phyloP scores from a whole-genome alignment of 2,797 vertebrate genomes.

The Tarsius wallacei region DNA sequence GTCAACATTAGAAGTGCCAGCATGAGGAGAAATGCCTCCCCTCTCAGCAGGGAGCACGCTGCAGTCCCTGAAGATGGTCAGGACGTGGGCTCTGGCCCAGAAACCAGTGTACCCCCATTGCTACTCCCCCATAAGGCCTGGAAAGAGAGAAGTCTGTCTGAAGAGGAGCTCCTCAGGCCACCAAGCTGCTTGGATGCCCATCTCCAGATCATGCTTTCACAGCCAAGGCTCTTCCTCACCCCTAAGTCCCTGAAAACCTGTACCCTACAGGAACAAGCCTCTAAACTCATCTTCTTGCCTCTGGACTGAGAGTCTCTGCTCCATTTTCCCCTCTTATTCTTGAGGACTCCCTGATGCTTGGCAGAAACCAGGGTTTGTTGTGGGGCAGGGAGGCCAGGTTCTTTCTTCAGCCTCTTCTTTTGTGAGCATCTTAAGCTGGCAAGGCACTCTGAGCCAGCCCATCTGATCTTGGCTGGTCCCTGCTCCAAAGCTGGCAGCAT shows the following conservation, averaged over 20 bases:
- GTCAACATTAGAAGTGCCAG: not conserved
- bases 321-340: constrained; percentile 38
- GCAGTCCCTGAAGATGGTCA: constrained; percentile 56
- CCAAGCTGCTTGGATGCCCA: not conserved
- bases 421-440: constrained; percentile 47
- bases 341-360: constrained; percentile 24
- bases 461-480: not conserved
- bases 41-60: not conserved
- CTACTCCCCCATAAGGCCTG: not conserved
- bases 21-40: constrained; percentile 6
- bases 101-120: not conserved
- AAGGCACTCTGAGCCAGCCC: not conserved
- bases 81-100: not conserved
- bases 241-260: not conserved
- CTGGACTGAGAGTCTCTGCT: not conserved
- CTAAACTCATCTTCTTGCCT: not conserved
- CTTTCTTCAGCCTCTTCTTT: constrained; percentile 60
- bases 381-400: not conserved
- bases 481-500: not conserved
- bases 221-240: not conserved
- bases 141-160: constrained; percentile 23
- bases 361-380: constrained; percentile 11
- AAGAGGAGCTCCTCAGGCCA: constrained; percentile 5
- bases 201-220: not conserved
- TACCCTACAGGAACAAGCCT: not conserved